Base-by-base conservation (phyloP, 2,888 invertebrate species). In the Drosophila robusta region DNA sequence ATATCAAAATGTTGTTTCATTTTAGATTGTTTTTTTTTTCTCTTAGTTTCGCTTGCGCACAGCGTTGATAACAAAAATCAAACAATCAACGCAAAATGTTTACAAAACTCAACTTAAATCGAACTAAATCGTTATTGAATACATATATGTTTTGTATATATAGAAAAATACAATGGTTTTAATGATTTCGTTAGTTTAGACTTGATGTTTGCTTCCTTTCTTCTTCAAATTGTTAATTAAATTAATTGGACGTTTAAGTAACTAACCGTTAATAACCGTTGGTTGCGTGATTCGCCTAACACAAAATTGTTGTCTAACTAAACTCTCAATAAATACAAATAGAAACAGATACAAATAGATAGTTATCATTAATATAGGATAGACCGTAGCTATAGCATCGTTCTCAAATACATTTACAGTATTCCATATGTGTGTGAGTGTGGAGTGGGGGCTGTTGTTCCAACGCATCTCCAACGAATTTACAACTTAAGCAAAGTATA, bases 401-500 rank as follows among this genome's bases (percentile, higher is more conserved):
- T 65, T 73, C 69, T 46, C 55, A 39, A 64, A 79, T 69, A 72
- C 72, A 44, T 71, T 29, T 32, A 34, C 54, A 63, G 68, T 76
- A 70, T 62, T 64, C 50, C 46, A 8, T 14, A 39, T 7, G 54
- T 3, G 34, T 55, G 34, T 66, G 49, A 45, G 41, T 44, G 26
- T 49, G 9, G 7, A 34, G 58, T 32, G 32, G 9, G 9, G n/a
- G 39, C 29, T 29, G 29, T 39, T 39, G 18, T 18, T 56, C 47
- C 52, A 38, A 49, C 34, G 55, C 38, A 50, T 22, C 42, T 57
- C 32, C 73, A 78, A 75, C 61, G 67, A 71, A 77, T 84, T 90
- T 93, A 94, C 90, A 94, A 92, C 90, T 93, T 93, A 91, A 94
- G 94, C 90, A 94, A 92, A 74, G 94, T 94, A 88, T 93, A 93